Conservation (phyloP, 1,140 invertebrate species). For the Bombus waltoni region DNA sequence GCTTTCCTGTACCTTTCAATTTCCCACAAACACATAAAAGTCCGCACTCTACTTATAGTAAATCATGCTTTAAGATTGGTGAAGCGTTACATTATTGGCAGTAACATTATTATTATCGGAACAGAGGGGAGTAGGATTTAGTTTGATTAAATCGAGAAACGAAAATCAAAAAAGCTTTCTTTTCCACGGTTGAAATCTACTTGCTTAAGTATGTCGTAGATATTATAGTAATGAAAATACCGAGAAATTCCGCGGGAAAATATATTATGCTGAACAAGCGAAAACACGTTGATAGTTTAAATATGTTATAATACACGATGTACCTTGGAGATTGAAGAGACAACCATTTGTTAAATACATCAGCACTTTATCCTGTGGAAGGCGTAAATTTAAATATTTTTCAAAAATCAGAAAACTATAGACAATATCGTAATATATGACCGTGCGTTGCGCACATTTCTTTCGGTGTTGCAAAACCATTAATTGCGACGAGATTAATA, state of each 20-base stretch:
- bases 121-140: neutral
- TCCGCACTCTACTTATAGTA: neutral
- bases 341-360: constrained; percentile 35
- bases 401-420: constrained; percentile 21
- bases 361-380: constrained; percentile 38
- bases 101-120: neutral
- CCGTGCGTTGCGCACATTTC: constrained; percentile 1
- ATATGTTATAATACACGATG: neutral
- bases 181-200: neutral
- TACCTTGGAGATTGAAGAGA: constrained; percentile 24
- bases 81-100: neutral
- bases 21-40: neutral
- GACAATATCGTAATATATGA: constrained; percentile 24
- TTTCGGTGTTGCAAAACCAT: neutral
- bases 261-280: neutral
- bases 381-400: constrained; percentile 50
- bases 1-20: neutral
- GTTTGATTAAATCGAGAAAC: neutral
- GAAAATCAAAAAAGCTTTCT: constrained; percentile 21
- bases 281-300: neutral
- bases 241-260: neutral
- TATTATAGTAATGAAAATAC: neutral
- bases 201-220: neutral
- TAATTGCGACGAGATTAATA: neutral
- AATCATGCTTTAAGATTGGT: neutral